Evolutionary conservation across 2,797 vertebrate species (phyloP).

Genomic region (Lates japonicus): DNA sequence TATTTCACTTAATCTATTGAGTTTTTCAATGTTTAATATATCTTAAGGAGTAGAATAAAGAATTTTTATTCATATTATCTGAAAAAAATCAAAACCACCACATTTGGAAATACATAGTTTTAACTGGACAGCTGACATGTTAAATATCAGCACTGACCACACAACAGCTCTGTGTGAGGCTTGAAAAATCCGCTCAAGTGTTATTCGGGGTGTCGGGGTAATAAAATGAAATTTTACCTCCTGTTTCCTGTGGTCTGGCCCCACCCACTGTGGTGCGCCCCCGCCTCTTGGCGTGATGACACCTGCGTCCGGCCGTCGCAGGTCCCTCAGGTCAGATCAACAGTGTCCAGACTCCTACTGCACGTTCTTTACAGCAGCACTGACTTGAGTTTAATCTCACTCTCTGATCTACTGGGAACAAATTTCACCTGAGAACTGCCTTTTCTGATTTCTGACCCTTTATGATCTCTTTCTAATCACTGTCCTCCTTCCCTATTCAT

Average conservation of each 20-base stretch:
- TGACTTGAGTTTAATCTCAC: constrained; percentile 40
- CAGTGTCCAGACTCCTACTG: constrained; percentile 57
- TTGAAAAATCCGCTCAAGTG: constrained; percentile 1
- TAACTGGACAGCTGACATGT: too few relatives aligned
- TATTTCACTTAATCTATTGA: too few relatives aligned
- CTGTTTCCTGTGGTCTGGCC: constrained; percentile 74
- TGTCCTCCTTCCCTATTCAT: constrained; percentile 56
- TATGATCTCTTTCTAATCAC: constrained; percentile 26
- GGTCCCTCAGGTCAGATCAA: constrained; percentile 86
- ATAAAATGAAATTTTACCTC: constrained; percentile 69
- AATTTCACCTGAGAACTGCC: constrained; percentile 40
- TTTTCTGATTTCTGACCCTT: constrained; percentile 19
- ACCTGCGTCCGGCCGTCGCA: constrained; percentile 63
- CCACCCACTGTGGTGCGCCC: constrained; percentile 70
- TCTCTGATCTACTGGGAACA: constrained; percentile 42
- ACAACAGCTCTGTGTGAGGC: constrained; percentile 55
- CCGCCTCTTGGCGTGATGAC: constrained; percentile 70
- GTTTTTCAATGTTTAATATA: too few relatives aligned
- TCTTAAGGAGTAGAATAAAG: too few relatives aligned
- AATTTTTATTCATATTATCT: too few relatives aligned
- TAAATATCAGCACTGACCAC: constrained; percentile 28
- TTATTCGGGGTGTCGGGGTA: constrained; percentile 18
- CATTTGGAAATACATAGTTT: too few relatives aligned
- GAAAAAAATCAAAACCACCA: too few relatives aligned
- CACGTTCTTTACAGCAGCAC: constrained; percentile 59